Evolutionary conservation across 2,888 invertebrate species (phyloP).

Genomic region (Serripes groenlandicus): DNA sequence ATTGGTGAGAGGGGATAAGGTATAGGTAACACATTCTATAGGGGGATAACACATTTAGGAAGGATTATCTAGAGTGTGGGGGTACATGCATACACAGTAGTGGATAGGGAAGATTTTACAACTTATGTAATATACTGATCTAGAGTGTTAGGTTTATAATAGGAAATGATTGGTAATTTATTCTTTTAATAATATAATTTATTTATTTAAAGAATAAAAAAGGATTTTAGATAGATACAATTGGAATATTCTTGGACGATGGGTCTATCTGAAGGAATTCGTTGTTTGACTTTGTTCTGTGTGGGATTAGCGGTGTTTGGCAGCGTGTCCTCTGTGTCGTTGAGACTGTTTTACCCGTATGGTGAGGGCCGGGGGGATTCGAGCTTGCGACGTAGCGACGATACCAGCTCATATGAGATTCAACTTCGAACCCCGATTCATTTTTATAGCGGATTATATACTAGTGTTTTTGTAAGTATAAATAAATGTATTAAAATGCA

Average conservation of each 20-base stretch:
- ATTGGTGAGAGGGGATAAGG: conserved; percentile 9
- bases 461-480: conserved; percentile 93
- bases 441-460: conserved; percentile 93
- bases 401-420: conserved; percentile 90
- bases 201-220: neutral
- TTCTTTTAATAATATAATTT: neutral
- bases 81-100: conserved; percentile 4
- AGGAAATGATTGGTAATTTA: neutral
- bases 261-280: neutral
- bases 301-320: conserved; percentile 14
- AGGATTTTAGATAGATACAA: neutral
- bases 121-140: neutral
- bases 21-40: conserved; percentile 17
- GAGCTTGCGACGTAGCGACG: conserved; percentile 88
- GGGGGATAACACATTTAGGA: neutral
- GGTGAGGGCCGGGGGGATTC: conserved; percentile 88
- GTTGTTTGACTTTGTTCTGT: conserved; percentile 13
- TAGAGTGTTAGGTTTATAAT: neutral
- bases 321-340: conserved; percentile 52
- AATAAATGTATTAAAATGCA: too few species aligned
- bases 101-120: neutral
- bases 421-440: conserved; percentile 91
- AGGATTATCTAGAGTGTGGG: conserved; percentile 14
- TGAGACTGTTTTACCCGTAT: conserved; percentile 86
- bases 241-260: neutral